Evolutionary conservation across 2,888 invertebrate species (phyloP), one percentile per base, ranked within the genome.

Genomic region (Trissoscelio sp.): DNA sequence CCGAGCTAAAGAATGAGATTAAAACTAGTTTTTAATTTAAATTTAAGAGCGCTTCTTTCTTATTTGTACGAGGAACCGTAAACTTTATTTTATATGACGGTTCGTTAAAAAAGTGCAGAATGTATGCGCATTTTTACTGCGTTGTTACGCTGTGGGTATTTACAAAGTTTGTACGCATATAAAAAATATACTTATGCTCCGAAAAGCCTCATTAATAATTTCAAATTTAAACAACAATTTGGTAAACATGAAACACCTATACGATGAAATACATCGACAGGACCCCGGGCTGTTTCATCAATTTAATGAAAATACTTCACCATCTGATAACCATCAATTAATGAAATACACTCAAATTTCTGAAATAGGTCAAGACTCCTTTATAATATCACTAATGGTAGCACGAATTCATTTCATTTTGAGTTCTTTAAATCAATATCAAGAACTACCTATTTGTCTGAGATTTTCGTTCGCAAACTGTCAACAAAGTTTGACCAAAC

Each of bases 361-460:
- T 2, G 28, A 78, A 78, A 57, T 78, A 16, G 70, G 70, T 70
- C 78, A 77, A 77, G 48, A 46, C 64, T 39, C 78, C 57, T 69
- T 46, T 42, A 57, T 20, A 70, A 62, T 14, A 34, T 12, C 34
- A 62, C 18, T 70, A 39, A 64, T 42, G 24, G 31, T 58, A 58
- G 66, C 57, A 66, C 24, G 24, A 55, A 72, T 62, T 66, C 16
- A 79, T 62, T 79, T 79, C 39, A 58, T 64, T 78, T 64, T 34
- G 37, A 62, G 62, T 55, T 44, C 37, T n/a, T 24, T 46, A 22
- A 57, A 77, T 77, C 69, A 62, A 69, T 60, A 77, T n/a, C n/a
- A 58, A 55, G 51, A 46, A 34, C 39, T 67, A 31, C 69, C 55
- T 55, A 55, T 67, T 60, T 55, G 24, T 46, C 12, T 12, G 28